Percentiles rank a stretch among this genome's conserved stretches.
phyloP scores from a whole-genome alignment of 2,113 vertebrate species.

The Bos taurus region DNA sequence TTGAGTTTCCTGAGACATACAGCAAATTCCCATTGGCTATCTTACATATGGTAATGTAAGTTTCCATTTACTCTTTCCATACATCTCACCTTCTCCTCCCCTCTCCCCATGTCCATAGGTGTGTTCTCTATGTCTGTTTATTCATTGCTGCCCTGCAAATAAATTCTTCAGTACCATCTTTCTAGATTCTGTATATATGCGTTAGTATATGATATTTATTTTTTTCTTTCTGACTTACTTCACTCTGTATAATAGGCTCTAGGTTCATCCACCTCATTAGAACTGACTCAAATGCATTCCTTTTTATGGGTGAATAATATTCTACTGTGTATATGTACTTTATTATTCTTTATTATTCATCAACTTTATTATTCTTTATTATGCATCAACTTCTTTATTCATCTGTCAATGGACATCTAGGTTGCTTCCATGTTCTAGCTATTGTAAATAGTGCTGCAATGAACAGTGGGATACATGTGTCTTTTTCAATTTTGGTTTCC shows the following conservation, averaged over 20 bases:
- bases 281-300: neutral
- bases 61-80: neutral
- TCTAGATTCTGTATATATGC: neutral
- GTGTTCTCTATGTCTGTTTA: neutral
- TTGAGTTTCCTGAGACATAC: neutral
- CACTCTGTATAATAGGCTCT: neutral
- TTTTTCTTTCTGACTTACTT: neutral
- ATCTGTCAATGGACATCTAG: neutral
- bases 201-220: neutral
- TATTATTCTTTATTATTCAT: neutral
- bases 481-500: neutral
- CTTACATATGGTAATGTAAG: neutral
- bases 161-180: neutral
- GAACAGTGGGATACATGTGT: neutral
- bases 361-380: neutral
- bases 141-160: neutral
- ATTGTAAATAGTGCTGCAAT: neutral
- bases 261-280: neutral
- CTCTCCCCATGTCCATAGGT: neutral
- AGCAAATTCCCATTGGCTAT: neutral
- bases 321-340: neutral
- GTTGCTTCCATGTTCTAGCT: neutral
- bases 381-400: neutral
- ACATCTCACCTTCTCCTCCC: neutral
- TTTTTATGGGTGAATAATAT: neutral